Percentiles rank a stretch among this genome's conserved stretches.
These are phyloP conservation scores for Fregata magnificens DNA, from an alignment of 2,113 vertebrate genomes.

Conservation along the genomic window DNA sequence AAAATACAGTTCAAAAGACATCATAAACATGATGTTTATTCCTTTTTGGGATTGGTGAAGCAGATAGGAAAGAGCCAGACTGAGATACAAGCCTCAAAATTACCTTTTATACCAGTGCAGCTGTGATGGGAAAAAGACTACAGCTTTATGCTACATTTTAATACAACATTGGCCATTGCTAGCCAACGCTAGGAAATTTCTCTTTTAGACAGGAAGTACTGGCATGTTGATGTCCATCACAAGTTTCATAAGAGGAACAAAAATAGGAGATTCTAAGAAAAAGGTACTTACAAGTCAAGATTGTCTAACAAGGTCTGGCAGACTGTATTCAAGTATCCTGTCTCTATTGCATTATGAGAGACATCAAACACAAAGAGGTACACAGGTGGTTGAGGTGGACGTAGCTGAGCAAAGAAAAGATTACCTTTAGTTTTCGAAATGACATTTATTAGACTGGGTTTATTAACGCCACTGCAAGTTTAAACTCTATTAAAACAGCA, in stretches of 20 bases:
- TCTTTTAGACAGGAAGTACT: not conserved
- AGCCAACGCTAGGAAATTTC: not conserved
- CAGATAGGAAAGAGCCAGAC: not conserved
- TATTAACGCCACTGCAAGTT: not conserved
- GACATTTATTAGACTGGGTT: not conserved
- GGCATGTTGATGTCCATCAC: not conserved
- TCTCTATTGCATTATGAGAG: conserved; percentile 94
- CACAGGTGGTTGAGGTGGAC: conserved; percentile 94
- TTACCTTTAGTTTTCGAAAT: not conserved
- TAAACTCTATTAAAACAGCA: not conserved
- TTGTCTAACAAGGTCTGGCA: conserved; percentile 93
- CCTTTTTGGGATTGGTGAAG: not conserved
- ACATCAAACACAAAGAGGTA: conserved; percentile 96
- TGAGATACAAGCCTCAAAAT: not conserved
- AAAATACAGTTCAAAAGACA: not conserved
- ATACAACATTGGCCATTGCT: not conserved
- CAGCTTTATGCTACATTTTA: not conserved
- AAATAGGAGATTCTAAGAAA: not conserved
- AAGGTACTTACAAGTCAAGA: conserved; percentile 87
- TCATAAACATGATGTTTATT: not conserved
- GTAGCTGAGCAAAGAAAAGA: conserved; percentile 77
- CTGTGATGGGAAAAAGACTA: not conserved
- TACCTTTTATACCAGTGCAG: not conserved
- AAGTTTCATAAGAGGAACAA: not conserved
- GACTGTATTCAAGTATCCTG: conserved; percentile 91